Conservation (phyloP, 2,113 vertebrate species). For the Dendrocopos noguchii region DNA sequence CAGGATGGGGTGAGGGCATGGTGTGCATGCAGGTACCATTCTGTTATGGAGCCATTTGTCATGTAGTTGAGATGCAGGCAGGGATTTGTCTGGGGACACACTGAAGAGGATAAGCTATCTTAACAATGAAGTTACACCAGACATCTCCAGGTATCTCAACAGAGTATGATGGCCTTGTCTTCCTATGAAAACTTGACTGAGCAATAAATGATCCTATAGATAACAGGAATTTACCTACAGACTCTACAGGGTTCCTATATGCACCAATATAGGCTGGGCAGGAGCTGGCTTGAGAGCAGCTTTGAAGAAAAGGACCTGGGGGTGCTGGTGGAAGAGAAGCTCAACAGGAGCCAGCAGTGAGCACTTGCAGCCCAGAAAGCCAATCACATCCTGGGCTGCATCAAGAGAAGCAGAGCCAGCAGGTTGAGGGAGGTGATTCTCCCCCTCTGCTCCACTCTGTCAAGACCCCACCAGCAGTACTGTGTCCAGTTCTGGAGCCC, state of each 20-base stretch:
- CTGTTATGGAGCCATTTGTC: background rate
- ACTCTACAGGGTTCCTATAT: background rate
- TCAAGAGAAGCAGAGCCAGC: too few species aligned
- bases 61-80: background rate
- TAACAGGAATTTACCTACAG: slow-evolving; percentile 46
- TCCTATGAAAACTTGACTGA: background rate
- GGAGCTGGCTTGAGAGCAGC: too few species aligned
- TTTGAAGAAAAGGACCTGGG: too few species aligned
- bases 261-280: too few species aligned
- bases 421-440: too few species aligned
- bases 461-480: too few species aligned
- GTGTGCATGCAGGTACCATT: background rate
- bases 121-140: background rate
- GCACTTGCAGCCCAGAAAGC: too few species aligned
- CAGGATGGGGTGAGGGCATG: background rate
- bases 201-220: background rate
- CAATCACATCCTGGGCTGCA: too few species aligned
- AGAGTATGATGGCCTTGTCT: background rate
- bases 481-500: too few species aligned
- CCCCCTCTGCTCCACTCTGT: too few species aligned
- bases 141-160: background rate
- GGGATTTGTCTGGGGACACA: background rate
- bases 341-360: too few species aligned
- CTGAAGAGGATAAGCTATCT: background rate
- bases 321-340: too few species aligned